phyloP scores from a whole-genome alignment of 2,888 invertebrate species.

The Acanthosepion pharaonis region DNA sequence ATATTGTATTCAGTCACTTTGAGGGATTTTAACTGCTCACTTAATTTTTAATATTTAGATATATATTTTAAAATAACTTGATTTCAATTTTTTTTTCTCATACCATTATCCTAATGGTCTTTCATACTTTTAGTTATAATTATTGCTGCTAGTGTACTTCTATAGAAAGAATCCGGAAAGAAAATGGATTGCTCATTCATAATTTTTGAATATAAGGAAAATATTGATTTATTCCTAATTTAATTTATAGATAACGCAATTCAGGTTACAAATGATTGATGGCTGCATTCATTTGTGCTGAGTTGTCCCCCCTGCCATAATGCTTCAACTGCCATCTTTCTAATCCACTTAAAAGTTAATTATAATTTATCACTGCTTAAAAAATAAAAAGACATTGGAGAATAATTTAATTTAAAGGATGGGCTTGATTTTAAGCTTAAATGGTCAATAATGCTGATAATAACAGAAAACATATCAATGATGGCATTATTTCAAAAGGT shows the following conservation, averaged over 20 bases:
- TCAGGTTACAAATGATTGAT: not conserved
- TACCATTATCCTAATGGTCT: not conserved
- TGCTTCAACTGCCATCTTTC: not conserved
- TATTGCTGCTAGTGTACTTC: not conserved
- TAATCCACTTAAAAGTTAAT: constrained; percentile 10
- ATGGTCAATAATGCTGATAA: constrained; percentile 2
- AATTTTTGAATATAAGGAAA: not conserved
- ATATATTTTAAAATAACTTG: not conserved
- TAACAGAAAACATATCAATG: not conserved
- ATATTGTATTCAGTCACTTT: too few species aligned
- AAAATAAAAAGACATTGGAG: not conserved
- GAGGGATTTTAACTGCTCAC: too few species aligned
- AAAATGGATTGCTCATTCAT: not conserved
- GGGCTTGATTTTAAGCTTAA: not conserved
- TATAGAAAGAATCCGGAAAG: not conserved
- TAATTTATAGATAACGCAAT: constrained; percentile 14
- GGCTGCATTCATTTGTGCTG: not conserved
- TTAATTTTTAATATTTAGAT: too few species aligned
- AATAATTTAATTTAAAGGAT: not conserved
- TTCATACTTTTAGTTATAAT: not conserved
- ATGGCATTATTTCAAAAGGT: not conserved
- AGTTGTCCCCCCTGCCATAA: not conserved
- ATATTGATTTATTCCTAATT: constrained; percentile 9
- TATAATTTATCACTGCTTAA: constrained; percentile 22
- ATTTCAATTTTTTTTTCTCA: not conserved